Conservation (phyloP, 2,113 vertebrate genomes). For the Pteronura brasiliensis region DNA sequence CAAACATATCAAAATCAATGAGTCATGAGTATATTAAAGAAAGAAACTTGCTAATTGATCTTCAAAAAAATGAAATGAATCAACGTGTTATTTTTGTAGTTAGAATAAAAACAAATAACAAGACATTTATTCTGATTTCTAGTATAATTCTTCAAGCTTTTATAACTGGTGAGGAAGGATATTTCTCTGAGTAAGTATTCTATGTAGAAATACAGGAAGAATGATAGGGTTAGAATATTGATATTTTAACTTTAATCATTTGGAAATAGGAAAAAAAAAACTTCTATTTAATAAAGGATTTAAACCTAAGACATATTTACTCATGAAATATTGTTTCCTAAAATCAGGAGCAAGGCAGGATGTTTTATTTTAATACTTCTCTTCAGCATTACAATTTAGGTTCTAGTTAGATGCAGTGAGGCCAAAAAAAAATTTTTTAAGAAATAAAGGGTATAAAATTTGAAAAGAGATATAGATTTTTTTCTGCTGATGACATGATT, state of each 20-base stretch:
- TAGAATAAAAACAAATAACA: not conserved
- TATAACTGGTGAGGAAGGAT: not conserved
- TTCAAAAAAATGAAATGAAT: not conserved
- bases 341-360: not conserved
- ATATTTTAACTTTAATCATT: not conserved
- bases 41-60: not conserved
- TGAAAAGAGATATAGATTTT: not conserved
- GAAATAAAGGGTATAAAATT: not conserved
- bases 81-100: not conserved
- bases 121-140: not conserved
- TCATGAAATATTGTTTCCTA: not conserved
- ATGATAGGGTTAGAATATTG: not conserved
- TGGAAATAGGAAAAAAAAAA: not conserved
- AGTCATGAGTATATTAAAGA: not conserved
- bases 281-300: not conserved
- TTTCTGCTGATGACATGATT: not conserved
- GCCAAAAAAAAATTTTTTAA: not conserved
- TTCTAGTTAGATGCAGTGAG: not conserved
- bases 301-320: not conserved
- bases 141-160: not conserved
- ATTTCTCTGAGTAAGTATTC: not conserved
- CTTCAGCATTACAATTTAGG: not conserved
- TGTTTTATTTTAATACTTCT: not conserved
- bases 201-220: not conserved
- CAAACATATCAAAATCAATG: not conserved